Percentiles rank a stretch among this genome's conserved stretches.
Evolutionary conservation across 2,888 invertebrate species (phyloP).

Genomic region (Euproctis similis): DNA sequence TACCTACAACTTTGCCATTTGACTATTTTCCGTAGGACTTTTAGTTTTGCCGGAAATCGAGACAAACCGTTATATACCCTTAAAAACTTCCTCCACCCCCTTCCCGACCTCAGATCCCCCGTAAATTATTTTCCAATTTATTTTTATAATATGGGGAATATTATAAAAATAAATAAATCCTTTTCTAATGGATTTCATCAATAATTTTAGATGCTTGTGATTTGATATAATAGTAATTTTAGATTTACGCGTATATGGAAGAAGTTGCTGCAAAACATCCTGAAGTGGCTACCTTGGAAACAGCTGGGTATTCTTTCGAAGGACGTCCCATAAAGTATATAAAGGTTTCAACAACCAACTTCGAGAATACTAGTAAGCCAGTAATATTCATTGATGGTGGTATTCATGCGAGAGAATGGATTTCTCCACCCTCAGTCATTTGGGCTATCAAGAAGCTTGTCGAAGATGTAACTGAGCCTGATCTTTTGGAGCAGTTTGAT

Average conservation of each 20-base stretch:
- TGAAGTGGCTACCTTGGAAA: slow-evolving; percentile 56
- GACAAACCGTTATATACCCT: too few relatives aligned
- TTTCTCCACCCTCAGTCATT: slow-evolving; percentile 78
- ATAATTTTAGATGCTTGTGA: too few relatives aligned
- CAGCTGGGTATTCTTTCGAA: slow-evolving; percentile 71
- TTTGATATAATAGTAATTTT: slow-evolving; percentile 3
- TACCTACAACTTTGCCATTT: too few relatives aligned
- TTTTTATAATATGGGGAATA: too few relatives aligned
- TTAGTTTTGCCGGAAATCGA: too few relatives aligned
- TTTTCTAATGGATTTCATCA: too few relatives aligned
- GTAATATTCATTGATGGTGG: slow-evolving; percentile 77
- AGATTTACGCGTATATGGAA: slow-evolving; percentile 49
- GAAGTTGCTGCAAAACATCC: slow-evolving; percentile 57
- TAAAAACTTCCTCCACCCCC: too few relatives aligned
- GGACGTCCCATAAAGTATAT: slow-evolving; percentile 72
- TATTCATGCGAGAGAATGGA: slow-evolving; percentile 83
- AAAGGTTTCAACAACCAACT: slow-evolving; percentile 74
- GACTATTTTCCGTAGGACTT: too few relatives aligned
- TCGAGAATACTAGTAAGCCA: slow-evolving; percentile 58
- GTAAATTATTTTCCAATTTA: too few relatives aligned
- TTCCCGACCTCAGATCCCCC: too few relatives aligned
- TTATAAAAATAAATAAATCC: too few relatives aligned
- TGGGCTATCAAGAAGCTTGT: slow-evolving; percentile 80
- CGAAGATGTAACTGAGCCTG: slow-evolving; percentile 68
- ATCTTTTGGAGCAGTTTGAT: slow-evolving; percentile 76